Conservation (phyloP, 2,113 vertebrate species). For the Cettia cetti region DNA sequence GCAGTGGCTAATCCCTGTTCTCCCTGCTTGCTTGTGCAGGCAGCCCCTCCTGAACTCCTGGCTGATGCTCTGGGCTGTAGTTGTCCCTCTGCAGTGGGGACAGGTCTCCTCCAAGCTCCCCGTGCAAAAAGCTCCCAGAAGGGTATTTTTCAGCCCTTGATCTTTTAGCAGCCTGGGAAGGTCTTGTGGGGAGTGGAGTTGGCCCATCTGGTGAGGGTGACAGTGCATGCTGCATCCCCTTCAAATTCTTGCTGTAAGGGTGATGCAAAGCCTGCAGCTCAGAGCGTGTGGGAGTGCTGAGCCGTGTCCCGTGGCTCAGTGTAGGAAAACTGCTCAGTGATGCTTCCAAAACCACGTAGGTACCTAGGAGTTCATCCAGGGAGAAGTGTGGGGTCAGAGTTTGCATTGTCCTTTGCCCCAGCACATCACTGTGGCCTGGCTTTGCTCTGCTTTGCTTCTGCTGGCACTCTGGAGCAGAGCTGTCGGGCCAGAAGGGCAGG, state of each 20-base stretch:
- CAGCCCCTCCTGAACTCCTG: not conserved
- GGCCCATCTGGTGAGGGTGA: not conserved
- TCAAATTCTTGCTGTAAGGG: not conserved
- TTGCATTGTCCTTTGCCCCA: not conserved
- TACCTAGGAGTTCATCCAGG: not conserved
- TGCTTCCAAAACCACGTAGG: not conserved
- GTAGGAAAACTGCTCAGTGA: not conserved
- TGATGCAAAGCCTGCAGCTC: not conserved
- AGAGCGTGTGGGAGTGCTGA: not conserved
- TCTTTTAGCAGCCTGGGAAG: not conserved
- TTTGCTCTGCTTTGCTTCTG: constrained; percentile 37
- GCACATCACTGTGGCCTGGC: not conserved
- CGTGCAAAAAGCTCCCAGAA: not conserved
- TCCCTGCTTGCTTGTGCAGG: not conserved
- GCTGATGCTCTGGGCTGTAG: not conserved
- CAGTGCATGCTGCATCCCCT: not conserved
- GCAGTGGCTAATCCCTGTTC: not conserved
- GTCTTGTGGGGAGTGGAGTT: not conserved
- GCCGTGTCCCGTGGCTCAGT: not conserved
- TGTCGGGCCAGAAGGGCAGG: not conserved
- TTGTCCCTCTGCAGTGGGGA: not conserved
- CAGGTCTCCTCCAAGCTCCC: not conserved
- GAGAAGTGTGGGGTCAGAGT: not conserved
- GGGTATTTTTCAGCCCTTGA: not conserved
- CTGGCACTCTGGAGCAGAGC: constrained; percentile 4